A percentile compares a stretch with the other conserved stretches of the same genome.
Evolutionary conservation across 2,113 vertebrate species (phyloP).

Genomic region (Arvicanthis niloticus): DNA sequence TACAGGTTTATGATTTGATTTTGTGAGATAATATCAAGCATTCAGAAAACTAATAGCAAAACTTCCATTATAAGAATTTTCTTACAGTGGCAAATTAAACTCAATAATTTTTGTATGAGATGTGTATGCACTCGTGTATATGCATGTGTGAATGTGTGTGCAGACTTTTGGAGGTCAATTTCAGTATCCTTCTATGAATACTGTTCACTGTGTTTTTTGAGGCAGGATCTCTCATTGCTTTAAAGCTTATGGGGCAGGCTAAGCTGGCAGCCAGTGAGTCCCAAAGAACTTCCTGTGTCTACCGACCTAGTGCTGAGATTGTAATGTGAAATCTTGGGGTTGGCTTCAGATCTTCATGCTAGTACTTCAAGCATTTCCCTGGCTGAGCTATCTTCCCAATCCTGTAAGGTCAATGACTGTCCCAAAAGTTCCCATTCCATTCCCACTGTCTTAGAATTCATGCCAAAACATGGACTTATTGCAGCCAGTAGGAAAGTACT

Average conservation of each 20-base stretch:
- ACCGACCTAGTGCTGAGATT: background rate
- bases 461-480: background rate
- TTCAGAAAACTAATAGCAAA: background rate
- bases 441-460: background rate
- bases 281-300: background rate
- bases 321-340: background rate
- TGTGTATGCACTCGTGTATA: background rate
- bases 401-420: background rate
- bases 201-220: background rate
- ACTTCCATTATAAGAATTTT: background rate
- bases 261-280: background rate
- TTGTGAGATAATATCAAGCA: background rate
- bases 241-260: background rate
- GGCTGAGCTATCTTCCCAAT: background rate
- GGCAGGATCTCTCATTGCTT: background rate
- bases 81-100: background rate
- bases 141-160: no score
- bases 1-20: background rate
- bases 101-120: background rate
- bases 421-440: background rate
- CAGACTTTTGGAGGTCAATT: background rate
- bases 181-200: background rate
- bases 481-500: background rate
- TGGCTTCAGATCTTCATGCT: background rate
- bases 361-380: background rate